Evolutionary conservation across 2,797 vertebrate genomes (phyloP).

Genomic region (Tokudaia tokunoshimensis): DNA sequence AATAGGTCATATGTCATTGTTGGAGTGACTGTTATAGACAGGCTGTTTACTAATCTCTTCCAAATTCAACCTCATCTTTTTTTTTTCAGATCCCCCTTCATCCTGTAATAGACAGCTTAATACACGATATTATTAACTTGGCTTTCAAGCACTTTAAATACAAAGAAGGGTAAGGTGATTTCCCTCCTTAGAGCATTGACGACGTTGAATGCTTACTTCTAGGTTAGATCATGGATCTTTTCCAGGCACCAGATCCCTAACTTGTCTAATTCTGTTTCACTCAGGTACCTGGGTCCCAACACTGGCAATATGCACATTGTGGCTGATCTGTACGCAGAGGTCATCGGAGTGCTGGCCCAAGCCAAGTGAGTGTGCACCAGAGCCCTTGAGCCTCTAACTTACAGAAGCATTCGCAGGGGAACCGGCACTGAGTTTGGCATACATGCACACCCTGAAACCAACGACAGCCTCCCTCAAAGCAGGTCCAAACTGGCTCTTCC

Average conservation of each 20-base stretch:
- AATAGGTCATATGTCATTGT: not conserved
- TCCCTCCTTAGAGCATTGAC: conserved; percentile 50
- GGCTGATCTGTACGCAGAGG: conserved; percentile 98
- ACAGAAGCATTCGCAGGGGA: not conserved
- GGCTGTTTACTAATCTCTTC: conserved; percentile 48
- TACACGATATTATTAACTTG: conserved; percentile 98
- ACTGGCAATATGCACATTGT: conserved; percentile 99
- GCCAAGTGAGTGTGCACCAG: conserved; percentile 93
- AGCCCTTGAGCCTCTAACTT: not conserved
- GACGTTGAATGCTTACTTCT: not conserved
- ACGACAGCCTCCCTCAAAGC: not conserved
- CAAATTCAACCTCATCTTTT: conserved; percentile 51
- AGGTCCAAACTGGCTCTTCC: not conserved
- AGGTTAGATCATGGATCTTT: not conserved
- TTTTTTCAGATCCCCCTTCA: conserved; percentile 96
- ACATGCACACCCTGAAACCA: not conserved
- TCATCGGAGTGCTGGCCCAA: conserved; percentile 97
- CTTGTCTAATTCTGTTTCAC: conserved; percentile 69
- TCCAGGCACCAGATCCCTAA: conserved; percentile 59
- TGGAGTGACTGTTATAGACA: conserved; percentile 9
- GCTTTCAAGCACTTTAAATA: conserved; percentile 99
- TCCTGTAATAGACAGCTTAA: conserved; percentile 97
- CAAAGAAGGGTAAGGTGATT: conserved; percentile 95
- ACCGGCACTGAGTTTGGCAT: not conserved
- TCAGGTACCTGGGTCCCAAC: conserved; percentile 98